Evolutionary conservation across 2,113 vertebrate genomes (phyloP).

Genomic region (Isurus oxyrinchus): DNA sequence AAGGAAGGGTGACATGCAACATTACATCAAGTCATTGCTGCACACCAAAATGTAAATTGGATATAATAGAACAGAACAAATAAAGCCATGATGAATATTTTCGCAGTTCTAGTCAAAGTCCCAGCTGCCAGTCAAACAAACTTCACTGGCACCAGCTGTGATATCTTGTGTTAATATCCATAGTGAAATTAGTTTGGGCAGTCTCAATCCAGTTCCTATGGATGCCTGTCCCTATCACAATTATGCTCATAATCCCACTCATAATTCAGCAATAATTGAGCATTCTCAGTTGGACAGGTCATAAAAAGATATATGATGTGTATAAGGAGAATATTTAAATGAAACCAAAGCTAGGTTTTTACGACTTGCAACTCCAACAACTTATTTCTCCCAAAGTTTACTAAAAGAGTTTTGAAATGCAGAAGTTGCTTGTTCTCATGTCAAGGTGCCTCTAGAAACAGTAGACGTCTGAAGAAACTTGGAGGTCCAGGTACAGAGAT

Average conservation of each 20-base stretch:
- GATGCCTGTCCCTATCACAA: neutral
- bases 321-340: conserved; percentile 20
- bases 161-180: conserved; percentile 25
- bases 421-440: neutral
- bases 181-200: neutral
- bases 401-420: neutral
- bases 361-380: neutral
- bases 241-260: neutral
- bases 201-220: conserved; percentile 8
- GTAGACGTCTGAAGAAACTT: too few species aligned
- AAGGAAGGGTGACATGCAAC: neutral
- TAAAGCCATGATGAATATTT: neutral
- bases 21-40: neutral
- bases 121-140: conserved; percentile 18
- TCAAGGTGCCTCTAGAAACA: neutral
- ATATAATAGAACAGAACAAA: neutral
- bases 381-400: neutral
- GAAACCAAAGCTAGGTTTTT: neutral
- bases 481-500: too few species aligned
- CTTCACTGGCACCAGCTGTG: conserved; percentile 1
- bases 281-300: neutral
- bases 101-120: neutral
- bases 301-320: conserved; percentile 19
- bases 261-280: conserved; percentile 24
- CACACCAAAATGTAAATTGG: neutral